These are phyloP conservation scores for Rhopilema esculentum DNA, from an alignment of 30 jellyfish, hydroid and myxozoan species.

Conservation along the genomic window DNA sequence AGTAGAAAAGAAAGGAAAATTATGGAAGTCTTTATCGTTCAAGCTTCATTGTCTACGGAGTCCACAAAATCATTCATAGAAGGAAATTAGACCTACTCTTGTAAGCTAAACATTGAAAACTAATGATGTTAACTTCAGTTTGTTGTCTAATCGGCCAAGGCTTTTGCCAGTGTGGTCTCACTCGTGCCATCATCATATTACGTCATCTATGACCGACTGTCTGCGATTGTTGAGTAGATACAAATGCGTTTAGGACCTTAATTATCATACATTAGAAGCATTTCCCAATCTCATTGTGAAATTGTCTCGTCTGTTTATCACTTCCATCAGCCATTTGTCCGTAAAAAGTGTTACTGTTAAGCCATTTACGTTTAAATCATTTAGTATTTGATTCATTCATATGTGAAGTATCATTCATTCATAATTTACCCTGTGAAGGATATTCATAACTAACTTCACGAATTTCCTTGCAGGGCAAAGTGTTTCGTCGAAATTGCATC, in stretches of 20 bases:
- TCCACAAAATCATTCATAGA: background rate
- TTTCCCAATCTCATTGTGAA: background rate
- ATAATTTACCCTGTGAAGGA: too few relatives aligned
- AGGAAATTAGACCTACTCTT: background rate
- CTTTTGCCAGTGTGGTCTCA: background rate
- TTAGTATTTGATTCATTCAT: too few relatives aligned
- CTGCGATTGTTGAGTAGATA: background rate
- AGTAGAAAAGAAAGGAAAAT: background rate
- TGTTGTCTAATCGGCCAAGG: background rate
- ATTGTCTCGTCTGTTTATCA: background rate
- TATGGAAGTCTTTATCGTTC: background rate
- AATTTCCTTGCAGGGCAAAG: background rate
- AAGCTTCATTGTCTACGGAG: background rate
- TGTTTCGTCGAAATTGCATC: too few relatives aligned
- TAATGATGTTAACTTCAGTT: background rate
- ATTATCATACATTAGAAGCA: background rate
- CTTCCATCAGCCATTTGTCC: background rate
- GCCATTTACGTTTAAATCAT: background rate
- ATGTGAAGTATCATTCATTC: too few relatives aligned
- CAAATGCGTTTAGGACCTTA: background rate
- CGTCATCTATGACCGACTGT: background rate
- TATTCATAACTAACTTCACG: too few relatives aligned
- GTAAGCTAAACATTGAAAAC: background rate
- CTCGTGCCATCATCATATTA: too few relatives aligned
- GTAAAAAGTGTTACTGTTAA: background rate